A percentile compares a stretch with the other conserved stretches of the same genome.
phyloP scores from a whole-genome alignment of 2,888 invertebrate species.

The Drepanosiphum platanoidis region DNA sequence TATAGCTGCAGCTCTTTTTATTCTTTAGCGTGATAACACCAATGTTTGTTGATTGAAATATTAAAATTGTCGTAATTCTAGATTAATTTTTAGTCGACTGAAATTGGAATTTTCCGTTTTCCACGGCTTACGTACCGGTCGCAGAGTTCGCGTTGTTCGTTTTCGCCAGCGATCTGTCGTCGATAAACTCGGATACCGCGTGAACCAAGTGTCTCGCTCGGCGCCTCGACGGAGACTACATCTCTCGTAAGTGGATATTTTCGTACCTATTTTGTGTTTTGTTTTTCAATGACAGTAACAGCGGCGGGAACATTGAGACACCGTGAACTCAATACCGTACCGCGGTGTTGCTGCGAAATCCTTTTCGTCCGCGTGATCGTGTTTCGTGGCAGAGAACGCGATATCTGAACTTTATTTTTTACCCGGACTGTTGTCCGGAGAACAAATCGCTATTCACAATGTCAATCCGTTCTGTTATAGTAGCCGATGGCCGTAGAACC shows the following conservation, averaged over 20 bases:
- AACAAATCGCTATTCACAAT: not conserved
- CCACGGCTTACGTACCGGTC: not conserved
- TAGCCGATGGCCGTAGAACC: too few species aligned
- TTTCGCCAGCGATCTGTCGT: not conserved
- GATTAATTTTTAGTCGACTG: not conserved
- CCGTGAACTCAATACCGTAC: not conserved
- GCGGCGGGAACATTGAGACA: not conserved
- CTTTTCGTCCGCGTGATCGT: not conserved
- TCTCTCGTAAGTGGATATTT: slow-evolving; percentile 18
- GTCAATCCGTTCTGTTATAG: not conserved
- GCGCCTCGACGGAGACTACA: not conserved
- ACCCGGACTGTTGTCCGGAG: too few species aligned
- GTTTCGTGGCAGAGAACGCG: too few species aligned
- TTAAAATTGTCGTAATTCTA: not conserved
- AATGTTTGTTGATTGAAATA: slow-evolving; percentile 24
- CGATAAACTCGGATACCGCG: not conserved
- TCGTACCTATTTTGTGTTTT: not conserved
- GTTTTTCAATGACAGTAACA: not conserved
- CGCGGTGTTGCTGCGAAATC: not conserved
- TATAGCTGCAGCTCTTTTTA: too few species aligned
- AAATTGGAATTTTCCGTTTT: not conserved
- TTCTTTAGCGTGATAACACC: slow-evolving; percentile 23
- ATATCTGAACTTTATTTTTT: too few species aligned
- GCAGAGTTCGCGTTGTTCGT: not conserved
- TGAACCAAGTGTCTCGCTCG: not conserved